These are phyloP conservation scores for Bellardia pandia DNA, from an alignment of 2,888 invertebrate genomes.

Conservation along the genomic window DNA sequence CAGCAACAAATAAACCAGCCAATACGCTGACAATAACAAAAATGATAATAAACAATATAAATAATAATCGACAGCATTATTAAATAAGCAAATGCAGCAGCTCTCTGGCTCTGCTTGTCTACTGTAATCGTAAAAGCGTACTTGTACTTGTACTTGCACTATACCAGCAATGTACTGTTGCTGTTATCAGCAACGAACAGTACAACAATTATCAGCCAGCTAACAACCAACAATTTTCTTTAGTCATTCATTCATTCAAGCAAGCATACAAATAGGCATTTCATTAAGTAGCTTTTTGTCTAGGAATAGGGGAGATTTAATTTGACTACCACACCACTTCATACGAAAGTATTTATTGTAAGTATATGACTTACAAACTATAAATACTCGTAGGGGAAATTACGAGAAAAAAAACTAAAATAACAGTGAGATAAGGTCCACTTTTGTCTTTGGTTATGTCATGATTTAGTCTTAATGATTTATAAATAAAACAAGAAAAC, in stretches of 20 bases:
- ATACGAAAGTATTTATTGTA: background rate
- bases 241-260: conserved; percentile 17
- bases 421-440: conserved; percentile 11
- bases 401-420: conserved; percentile 8
- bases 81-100: background rate
- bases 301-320: background rate
- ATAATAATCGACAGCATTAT: conserved; percentile 45
- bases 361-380: conserved; percentile 10
- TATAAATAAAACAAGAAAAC: background rate
- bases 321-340: background rate
- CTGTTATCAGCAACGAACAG: conserved; percentile 42
- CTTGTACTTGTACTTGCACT: background rate
- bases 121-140: conserved; percentile 9
- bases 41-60: conserved; percentile 2
- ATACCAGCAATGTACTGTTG: background rate
- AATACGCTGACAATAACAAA: conserved; percentile 10
- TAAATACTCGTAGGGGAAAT: background rate
- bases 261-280: conserved; percentile 15
- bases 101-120: background rate
- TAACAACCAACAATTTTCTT: conserved; percentile 53
- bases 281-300: conserved; percentile 23
- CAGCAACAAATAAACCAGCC: conserved; percentile 30
- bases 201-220: conserved; percentile 51
- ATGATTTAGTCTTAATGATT: conserved; percentile 42
- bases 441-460: background rate